Percentiles rank a stretch among this genome's conserved stretches.
phyloP scores from a whole-genome alignment of 2,888 invertebrate species.

The Coleophora deauratella region DNA sequence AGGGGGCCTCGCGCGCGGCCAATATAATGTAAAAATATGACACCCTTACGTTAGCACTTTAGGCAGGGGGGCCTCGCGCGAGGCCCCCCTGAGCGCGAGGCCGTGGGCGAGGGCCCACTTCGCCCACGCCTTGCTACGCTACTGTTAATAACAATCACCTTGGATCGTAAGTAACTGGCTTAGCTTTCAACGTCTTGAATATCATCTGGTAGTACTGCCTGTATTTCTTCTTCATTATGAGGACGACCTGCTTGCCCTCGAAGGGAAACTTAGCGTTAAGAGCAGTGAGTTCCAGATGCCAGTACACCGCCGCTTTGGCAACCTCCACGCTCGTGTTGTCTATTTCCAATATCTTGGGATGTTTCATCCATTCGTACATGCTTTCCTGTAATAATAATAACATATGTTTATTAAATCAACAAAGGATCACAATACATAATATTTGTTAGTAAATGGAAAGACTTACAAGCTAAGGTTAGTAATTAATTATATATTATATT shows the following conservation, averaged over 20 bases:
- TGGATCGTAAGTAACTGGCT: constrained; percentile 62
- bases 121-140: no score
- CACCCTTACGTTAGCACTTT: no score
- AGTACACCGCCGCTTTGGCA: constrained; percentile 59
- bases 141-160: constrained; percentile 30
- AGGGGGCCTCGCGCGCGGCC: no score
- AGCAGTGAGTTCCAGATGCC: constrained; percentile 51
- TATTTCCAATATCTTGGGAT: constrained; percentile 60
- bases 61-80: no score
- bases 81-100: no score
- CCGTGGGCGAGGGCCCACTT: no score
- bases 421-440: no score
- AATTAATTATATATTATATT: no score
- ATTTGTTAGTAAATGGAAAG: no score
- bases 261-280: constrained; percentile 50
- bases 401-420: no score
- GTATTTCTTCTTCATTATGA: constrained; percentile 67
- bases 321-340: constrained; percentile 61
- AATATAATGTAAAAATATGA: no score
- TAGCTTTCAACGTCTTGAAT: constrained; percentile 61
- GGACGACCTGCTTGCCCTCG: constrained; percentile 62
- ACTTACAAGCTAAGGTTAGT: no score
- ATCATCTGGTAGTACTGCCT: constrained; percentile 67
- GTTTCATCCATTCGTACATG: constrained; percentile 64
- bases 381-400: constrained; percentile 42